Base-by-base conservation (phyloP, 2,113 vertebrate species). In the Triplophysa tibetana region DNA sequence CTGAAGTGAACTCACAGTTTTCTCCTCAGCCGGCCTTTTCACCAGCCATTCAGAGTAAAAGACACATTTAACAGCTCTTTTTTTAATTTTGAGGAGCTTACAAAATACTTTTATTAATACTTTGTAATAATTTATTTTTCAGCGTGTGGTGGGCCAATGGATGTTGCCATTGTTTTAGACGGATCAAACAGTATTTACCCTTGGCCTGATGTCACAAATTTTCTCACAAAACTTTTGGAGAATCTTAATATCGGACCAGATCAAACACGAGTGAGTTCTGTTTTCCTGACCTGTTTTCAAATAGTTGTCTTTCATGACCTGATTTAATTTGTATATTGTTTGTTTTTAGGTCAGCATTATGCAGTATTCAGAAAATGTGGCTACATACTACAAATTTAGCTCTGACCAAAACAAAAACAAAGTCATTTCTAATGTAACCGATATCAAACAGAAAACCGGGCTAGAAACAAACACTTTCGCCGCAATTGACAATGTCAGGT, bases 101-200 rank as follows among this genome's bases (percentile, higher is more conserved):
- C 45, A 52, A 52, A 5, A 14, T 52, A 1, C 16, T 52, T 52
- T 19, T n/a, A n/a, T n/a, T n/a, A n/a, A n/a, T n/a, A n/a, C n/a
- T n/a, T 19, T 19, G 1, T 52, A 52, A 17, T 17, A 16, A 1
- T 52, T 52, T 54, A 5, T 33, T 19, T 0, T 38, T 33, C 54
- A 89, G 87, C 63, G 68, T 88, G 87, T 66, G 83, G 86, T 10
- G 88, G 62, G 90, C 93, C 43, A 26, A 90, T 95, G 80, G 95
- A 96, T 76, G 72, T 96, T 62, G 94, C 93, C 50, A 91, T 96
- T 68, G 92, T 96, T 48, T 93, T 95, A 80, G 95, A 96, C 83
- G 95, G 95, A n/a, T 96, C 95, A 24, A 95, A 96, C 81, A 96
- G 95, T 78, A 96, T 96, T 90, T 95, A 94, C 86, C 95, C 94